phyloP scores from a whole-genome alignment of 2,797 vertebrate genomes.

The Sebastes cheni region DNA sequence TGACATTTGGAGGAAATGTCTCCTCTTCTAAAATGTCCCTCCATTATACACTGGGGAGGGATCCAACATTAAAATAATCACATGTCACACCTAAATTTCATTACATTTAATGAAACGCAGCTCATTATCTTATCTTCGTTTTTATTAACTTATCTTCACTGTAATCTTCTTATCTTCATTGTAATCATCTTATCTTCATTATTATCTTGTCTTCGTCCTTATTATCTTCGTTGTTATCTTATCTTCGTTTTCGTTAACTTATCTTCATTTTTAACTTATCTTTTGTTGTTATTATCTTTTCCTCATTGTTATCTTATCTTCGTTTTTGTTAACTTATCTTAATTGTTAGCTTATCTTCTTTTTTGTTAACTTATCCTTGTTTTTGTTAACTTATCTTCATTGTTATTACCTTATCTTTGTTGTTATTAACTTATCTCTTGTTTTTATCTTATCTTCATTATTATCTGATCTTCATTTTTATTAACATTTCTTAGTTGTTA shows the following conservation, averaged over 20 bases:
- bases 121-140: too few species aligned
- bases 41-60: not conserved
- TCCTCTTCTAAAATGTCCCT: slow-evolving; percentile 38
- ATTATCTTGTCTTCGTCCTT: not conserved
- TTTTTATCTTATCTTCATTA: not conserved
- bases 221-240: too few species aligned
- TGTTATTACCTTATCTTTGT: too few species aligned
- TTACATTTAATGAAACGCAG: not conserved
- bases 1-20: slow-evolving; percentile 52
- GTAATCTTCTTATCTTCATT: not conserved
- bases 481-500: not conserved
- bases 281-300: too few species aligned
- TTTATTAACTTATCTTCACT: not conserved
- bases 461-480: too few species aligned
- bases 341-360: not conserved
- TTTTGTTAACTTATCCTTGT: not conserved
- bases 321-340: not conserved
- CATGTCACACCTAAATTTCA: not conserved
- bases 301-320: too few species aligned
- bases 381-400: too few species aligned
- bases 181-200: not conserved
- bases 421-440: too few species aligned
- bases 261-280: too few species aligned
- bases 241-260: too few species aligned
- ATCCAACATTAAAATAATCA: slow-evolving; percentile 26